phyloP scores from a whole-genome alignment of 2,888 invertebrate species.

The Ganaspis brasiliensis region DNA sequence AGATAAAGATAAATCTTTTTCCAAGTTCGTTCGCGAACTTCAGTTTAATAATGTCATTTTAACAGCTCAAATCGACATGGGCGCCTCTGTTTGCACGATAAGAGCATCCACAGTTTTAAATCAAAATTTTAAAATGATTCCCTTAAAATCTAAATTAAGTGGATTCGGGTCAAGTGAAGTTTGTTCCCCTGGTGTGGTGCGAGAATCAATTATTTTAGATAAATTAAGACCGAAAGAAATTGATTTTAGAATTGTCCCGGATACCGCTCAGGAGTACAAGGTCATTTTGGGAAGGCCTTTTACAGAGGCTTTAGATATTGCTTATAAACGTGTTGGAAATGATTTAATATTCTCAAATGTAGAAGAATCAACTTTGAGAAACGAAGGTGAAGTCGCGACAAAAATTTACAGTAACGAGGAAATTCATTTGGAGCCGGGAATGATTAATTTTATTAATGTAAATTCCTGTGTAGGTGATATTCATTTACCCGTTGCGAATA shows the following conservation, averaged over 20 bases:
- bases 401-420: neutral
- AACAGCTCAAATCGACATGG: too few species aligned
- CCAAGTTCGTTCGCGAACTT: neutral
- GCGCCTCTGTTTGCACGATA: too few species aligned
- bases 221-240: slow-evolving; percentile 40
- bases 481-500: slow-evolving; percentile 19
- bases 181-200: slow-evolving; percentile 43
- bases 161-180: slow-evolving; percentile 49
- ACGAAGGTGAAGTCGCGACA: neutral
- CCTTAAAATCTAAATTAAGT: too few species aligned
- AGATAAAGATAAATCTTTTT: neutral
- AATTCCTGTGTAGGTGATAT: too few species aligned
- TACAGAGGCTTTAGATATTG: slow-evolving; percentile 41
- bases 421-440: slow-evolving; percentile 10
- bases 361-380: neutral
- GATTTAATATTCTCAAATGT: slow-evolving; percentile 40
- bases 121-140: slow-evolving; percentile 17
- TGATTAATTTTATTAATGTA: slow-evolving; percentile 42
- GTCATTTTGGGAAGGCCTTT: slow-evolving; percentile 52
- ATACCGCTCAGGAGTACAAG: slow-evolving; percentile 41
- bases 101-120: slow-evolving; percentile 44
- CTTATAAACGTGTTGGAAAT: neutral
- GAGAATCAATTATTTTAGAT: slow-evolving; percentile 36
- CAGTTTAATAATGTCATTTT: neutral
- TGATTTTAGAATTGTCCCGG: slow-evolving; percentile 48